These are phyloP conservation scores for Fistularia commersonii DNA, from an alignment of 2,797 vertebrate genomes.

Conservation along the genomic window DNA sequence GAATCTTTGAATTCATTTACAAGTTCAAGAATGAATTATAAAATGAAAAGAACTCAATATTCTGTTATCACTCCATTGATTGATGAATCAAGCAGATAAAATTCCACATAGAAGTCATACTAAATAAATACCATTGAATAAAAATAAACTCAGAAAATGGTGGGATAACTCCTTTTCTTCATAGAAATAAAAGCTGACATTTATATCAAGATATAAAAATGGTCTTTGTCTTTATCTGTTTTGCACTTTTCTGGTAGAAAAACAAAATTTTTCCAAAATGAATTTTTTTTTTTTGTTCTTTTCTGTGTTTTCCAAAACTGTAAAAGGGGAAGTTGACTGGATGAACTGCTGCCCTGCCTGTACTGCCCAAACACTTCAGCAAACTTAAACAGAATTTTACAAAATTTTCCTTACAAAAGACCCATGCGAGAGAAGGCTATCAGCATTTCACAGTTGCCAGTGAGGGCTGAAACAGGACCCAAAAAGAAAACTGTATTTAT, in stretches of 20 bases:
- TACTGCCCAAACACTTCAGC: conserved; percentile 1
- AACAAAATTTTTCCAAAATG: neutral
- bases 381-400: conserved; percentile 11
- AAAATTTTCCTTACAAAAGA: conserved; percentile 4
- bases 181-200: too few species aligned
- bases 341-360: too few species aligned
- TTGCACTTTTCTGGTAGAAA: neutral
- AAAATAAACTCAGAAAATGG: too few species aligned
- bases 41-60: conserved; percentile 2
- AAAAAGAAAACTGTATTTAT: conserved; percentile 9
- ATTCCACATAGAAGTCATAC: too few species aligned
- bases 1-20: conserved; percentile 18
- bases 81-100: too few species aligned
- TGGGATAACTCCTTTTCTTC: too few species aligned
- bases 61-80: neutral
- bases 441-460: conserved; percentile 25
- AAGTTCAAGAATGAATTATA: neutral
- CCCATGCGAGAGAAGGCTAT: conserved; percentile 24
- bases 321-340: too few species aligned
- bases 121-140: too few species aligned
- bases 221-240: too few species aligned
- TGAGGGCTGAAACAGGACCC: conserved; percentile 12
- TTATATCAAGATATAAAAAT: too few species aligned
- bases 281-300: neutral
- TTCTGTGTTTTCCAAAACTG: too few species aligned